These are phyloP conservation scores for Xiphophorus couchianus DNA, from an alignment of 2,113 vertebrate species.

Conservation along the genomic window DNA sequence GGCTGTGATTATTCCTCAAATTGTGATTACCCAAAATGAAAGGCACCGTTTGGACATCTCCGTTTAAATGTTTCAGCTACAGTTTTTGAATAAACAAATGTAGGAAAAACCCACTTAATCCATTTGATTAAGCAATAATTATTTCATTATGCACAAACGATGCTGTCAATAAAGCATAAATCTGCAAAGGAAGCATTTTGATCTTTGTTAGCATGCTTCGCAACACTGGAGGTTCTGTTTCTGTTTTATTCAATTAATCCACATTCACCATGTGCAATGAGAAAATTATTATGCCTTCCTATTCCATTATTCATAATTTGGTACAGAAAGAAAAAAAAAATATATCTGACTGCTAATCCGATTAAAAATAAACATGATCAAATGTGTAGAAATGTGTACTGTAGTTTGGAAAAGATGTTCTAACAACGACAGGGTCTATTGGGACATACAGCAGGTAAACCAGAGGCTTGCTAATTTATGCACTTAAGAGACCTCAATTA, in stretches of 20 bases:
- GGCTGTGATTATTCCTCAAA: constrained; percentile 12
- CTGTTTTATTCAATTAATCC: constrained; percentile 38
- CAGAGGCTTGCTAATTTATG: constrained; percentile 37
- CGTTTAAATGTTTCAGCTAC: constrained; percentile 2
- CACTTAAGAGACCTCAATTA: constrained; percentile 41
- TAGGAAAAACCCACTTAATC: constrained; percentile 5
- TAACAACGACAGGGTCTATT: constrained; percentile 54
- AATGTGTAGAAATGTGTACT: constrained; percentile 31
- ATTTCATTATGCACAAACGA: constrained; percentile 20
- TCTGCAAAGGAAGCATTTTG: background rate
- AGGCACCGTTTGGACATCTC: background rate
- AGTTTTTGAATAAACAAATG: constrained; percentile 5
- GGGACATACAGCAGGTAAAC: constrained; percentile 46
- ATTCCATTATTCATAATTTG: constrained; percentile 53
- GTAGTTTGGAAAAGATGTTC: constrained; percentile 38
- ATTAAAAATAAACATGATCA: constrained; percentile 37
- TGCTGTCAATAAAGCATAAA: constrained; percentile 19
- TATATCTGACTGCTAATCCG: constrained; percentile 9
- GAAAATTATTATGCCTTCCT: constrained; percentile 49
- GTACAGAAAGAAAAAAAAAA: constrained; percentile 18
- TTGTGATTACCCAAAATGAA: constrained; percentile 6
- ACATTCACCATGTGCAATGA: constrained; percentile 13
- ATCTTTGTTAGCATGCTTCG: constrained; percentile 15
- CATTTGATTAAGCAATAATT: constrained; percentile 20
- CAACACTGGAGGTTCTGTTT: constrained; percentile 9